Conservation (phyloP, 2,113 vertebrate species). For the Calonectris borealis region DNA sequence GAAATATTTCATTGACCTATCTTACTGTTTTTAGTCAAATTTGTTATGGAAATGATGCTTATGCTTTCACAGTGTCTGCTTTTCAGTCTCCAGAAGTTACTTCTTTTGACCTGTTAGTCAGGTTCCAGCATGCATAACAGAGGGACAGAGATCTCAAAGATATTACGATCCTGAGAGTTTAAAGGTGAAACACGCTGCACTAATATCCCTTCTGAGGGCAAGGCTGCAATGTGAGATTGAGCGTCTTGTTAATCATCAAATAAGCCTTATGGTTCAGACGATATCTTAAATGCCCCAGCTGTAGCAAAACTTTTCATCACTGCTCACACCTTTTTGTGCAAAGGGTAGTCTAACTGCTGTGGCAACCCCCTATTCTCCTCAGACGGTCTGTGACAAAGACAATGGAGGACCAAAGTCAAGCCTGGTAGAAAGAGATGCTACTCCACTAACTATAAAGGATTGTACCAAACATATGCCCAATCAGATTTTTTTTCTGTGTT, state of each 20-base stretch:
- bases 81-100: not conserved
- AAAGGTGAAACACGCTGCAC: not conserved
- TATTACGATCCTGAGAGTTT: not conserved
- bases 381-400: not conserved
- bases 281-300: not conserved
- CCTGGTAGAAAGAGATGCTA: not conserved
- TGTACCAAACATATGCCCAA: not conserved
- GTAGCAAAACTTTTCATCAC: not conserved
- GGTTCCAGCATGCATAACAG: not conserved
- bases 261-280: not conserved
- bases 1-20: not conserved
- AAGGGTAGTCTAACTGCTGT: not conserved
- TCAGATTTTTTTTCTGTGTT: not conserved
- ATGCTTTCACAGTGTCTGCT: fast-evolving
- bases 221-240: not conserved
- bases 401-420: not conserved
- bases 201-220: not conserved
- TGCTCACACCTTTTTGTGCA: not conserved
- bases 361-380: not conserved
- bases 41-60: not conserved
- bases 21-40: not conserved
- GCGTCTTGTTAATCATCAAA: not conserved
- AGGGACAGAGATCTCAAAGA: conserved; percentile 7
- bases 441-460: not conserved
- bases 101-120: not conserved